A percentile compares a stretch with the other conserved stretches of the same genome.
Evolutionary conservation across 1,140 invertebrate genomes (phyloP).

Genomic region (Sycophaga agraensis): DNA sequence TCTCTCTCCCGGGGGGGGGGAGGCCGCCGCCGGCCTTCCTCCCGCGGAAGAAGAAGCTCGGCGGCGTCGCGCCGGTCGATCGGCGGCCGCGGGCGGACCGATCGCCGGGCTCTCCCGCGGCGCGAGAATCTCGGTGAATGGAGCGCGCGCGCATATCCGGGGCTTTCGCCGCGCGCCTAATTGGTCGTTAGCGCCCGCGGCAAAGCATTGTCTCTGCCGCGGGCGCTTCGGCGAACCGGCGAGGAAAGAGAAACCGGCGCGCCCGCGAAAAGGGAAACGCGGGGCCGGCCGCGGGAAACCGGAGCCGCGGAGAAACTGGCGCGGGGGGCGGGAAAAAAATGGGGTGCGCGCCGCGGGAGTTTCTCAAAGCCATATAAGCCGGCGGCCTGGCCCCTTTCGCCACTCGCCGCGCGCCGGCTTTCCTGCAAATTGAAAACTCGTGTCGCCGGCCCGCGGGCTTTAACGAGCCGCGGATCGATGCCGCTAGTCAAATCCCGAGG

Average conservation of each 20-base stretch:
- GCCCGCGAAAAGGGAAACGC: conserved; percentile 8
- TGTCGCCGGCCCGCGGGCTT: too few species aligned
- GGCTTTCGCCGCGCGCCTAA: conserved; percentile 6
- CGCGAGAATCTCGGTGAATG: too few species aligned
- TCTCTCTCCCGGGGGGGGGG: too few species aligned
- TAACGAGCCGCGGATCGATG: too few species aligned
- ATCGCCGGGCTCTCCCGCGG: too few species aligned
- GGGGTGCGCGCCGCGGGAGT: not conserved
- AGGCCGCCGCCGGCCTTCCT: too few species aligned
- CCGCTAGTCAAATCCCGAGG: too few species aligned
- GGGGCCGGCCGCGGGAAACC: not conserved
- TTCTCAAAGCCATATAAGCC: conserved; percentile 6
- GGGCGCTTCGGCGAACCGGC: not conserved
- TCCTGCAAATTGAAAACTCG: conserved; percentile 25
- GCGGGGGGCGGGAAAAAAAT: not conserved
- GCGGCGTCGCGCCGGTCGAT: too few species aligned
- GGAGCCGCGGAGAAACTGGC: not conserved
- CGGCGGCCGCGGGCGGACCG: too few species aligned
- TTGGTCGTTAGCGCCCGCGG: conserved; percentile 16
- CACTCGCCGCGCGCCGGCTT: too few species aligned
- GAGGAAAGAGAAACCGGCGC: conserved; percentile 10
- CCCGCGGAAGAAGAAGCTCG: too few species aligned
- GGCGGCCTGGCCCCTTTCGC: not conserved
- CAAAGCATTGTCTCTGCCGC: conserved; percentile 1
- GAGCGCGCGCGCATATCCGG: not conserved